Evolutionary conservation across 2,888 invertebrate species (phyloP), one percentile per base, ranked within the genome.

Genomic region (Lamproptera curius): DNA sequence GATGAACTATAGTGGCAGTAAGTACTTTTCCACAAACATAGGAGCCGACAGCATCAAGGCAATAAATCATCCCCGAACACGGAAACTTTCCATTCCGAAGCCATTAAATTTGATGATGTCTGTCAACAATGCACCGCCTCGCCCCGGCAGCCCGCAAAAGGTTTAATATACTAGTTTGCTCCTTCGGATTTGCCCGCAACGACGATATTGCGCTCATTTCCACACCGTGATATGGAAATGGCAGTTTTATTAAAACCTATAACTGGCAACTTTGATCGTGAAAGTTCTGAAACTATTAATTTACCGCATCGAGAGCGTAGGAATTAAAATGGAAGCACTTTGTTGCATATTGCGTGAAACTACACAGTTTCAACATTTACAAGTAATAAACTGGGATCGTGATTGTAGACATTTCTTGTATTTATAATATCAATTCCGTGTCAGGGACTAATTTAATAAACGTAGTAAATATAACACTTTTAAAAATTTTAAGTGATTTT

Each of bases 51-150:
- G 53, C 53, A 62, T 58, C 56, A 55, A 34, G 51, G 63, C 63
- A 59, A 72, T 73, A 73, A 69, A 74, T 73, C 73, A 70, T 68
- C 55, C 63, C 58, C 56, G 46, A 61, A 63, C 65, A 67, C 66
- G 65, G 65, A 70, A 72, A 74, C 68, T 69, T 62, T 68, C 63
- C 64, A 69, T 66, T 70, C 56, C 58, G 59, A 63, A 63, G 58
- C 67, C 65, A 73, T 73, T 70, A 74, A 63, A 69, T 70, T 63
- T 70, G 73, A 73, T 67, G 63, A 62, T 62, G 57, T 63, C 60
- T 68, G 70, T 70, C 73, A 73, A 58, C 60, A 57, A 62, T 62
- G 65, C 63, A 62, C 62, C 66, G 62, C 59, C 61, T 51, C 55
- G 51, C 51, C 49, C 42, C 48, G 33, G 44, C 46, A 33, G 38